These are phyloP conservation scores for Austrofundulus limnaeus DNA, from an alignment of 2,113 vertebrate species.

Conservation along the genomic window DNA sequence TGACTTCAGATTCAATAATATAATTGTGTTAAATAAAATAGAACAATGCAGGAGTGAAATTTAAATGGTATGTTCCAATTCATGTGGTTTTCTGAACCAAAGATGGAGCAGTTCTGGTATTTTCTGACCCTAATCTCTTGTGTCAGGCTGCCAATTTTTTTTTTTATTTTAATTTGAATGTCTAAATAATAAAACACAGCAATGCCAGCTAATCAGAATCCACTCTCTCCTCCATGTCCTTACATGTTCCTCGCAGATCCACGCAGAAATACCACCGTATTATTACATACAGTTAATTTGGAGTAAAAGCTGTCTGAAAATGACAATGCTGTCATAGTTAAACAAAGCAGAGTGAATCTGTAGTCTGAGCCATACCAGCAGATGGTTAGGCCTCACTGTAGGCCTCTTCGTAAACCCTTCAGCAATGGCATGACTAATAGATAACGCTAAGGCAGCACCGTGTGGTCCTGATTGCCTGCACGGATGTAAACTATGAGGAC, in stretches of 20 bases:
- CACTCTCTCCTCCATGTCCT: background rate
- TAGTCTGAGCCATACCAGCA: slow-evolving; percentile 67
- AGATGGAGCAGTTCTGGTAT: background rate
- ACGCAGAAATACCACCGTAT: background rate
- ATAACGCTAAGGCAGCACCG: slow-evolving; percentile 63
- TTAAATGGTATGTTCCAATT: no score
- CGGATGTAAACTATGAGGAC: slow-evolving; percentile 21
- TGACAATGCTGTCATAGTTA: slow-evolving; percentile 42
- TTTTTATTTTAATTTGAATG: background rate
- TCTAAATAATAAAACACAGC: background rate
- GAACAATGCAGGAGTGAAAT: no score
- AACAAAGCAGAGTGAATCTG: slow-evolving; percentile 55
- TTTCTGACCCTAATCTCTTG: background rate
- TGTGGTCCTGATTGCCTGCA: slow-evolving; percentile 42
- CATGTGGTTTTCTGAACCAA: no score
- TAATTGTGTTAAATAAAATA: no score
- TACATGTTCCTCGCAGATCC: background rate
- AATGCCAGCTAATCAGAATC: background rate
- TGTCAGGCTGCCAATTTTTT: background rate
- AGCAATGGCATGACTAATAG: slow-evolving; percentile 74
- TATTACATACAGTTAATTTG: slow-evolving; percentile 1
- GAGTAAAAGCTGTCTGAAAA: slow-evolving; percentile 28
- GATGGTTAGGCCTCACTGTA: slow-evolving; percentile 71
- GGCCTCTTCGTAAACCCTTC: slow-evolving; percentile 64
- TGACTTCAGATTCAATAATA: no score